These are phyloP conservation scores for Sebastes matsubarae DNA, from an alignment of 2,797 vertebrate species.

Conservation along the genomic window DNA sequence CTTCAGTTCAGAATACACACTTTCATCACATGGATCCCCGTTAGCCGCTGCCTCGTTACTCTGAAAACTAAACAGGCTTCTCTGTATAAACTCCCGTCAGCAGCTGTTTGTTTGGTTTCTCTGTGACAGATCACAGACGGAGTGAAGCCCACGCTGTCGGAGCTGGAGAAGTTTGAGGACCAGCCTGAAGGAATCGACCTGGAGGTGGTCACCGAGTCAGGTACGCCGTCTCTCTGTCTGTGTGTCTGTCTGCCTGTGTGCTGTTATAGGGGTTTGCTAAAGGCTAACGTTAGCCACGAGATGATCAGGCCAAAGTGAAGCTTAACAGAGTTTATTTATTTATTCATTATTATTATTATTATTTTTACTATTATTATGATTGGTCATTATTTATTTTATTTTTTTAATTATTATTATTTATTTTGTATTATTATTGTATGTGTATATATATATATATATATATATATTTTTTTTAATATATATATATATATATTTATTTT, in stretches of 20 bases:
- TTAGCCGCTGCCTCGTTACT: neutral
- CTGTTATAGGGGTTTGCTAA: neutral
- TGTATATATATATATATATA: no score
- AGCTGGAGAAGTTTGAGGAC: conserved; percentile 97
- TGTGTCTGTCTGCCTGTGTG: no score
- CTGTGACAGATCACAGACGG: conserved; percentile 91
- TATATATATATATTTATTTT: no score
- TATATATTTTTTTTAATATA: no score
- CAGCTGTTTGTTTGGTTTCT: neutral
- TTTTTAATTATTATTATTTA: no score
- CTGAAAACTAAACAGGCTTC: no score
- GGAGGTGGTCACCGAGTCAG: conserved; percentile 95
- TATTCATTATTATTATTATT: neutral
- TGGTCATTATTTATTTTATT: no score
- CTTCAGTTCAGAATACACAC: neutral
- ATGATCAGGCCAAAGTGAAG: neutral
- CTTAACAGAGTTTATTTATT: neutral
- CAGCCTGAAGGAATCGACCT: conserved; percentile 96
- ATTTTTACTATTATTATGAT: no score
- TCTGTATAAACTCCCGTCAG: no score
- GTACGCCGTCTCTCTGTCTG: conserved; percentile 60
- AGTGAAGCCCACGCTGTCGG: conserved; percentile 94
- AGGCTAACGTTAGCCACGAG: neutral
- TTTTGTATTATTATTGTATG: no score
- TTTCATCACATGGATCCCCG: neutral